These are phyloP conservation scores for Varanus komodoensis DNA, from an alignment of 2,113 vertebrate genomes.

Conservation along the genomic window DNA sequence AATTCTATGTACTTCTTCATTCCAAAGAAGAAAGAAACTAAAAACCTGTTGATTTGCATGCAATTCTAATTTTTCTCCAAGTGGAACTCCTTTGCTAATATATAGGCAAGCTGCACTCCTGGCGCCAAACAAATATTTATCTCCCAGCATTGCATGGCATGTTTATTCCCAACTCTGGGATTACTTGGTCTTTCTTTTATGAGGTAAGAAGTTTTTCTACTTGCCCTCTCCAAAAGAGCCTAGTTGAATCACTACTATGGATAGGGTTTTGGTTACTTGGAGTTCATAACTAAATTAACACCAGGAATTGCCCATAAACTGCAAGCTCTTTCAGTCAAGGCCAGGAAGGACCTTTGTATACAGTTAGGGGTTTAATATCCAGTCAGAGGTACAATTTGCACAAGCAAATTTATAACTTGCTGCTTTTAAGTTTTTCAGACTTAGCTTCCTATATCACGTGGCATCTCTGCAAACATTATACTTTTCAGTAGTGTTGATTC, in stretches of 20 bases:
- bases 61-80: neutral
- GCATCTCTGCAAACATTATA: neutral
- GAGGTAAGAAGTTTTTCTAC: neutral
- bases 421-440: neutral
- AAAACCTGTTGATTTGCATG: neutral
- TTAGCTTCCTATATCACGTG: neutral
- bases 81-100: neutral
- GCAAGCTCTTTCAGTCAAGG: neutral
- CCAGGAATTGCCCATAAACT: neutral
- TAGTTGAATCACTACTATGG: neutral
- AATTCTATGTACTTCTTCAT: neutral
- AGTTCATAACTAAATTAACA: neutral
- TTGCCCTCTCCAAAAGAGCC: no score
- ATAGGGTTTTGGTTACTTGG: neutral
- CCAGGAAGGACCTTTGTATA: neutral
- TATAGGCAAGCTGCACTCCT: neutral
- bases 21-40: conserved; percentile 6
- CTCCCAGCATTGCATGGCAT: neutral
- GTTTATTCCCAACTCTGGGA: neutral
- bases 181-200: neutral
- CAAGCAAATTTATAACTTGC: neutral
- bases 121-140: neutral
- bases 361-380: neutral
- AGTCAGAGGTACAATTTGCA: neutral
- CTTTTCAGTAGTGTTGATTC: neutral